phyloP scores from a whole-genome alignment of 2,888 invertebrate species.

The Nomada flava region DNA sequence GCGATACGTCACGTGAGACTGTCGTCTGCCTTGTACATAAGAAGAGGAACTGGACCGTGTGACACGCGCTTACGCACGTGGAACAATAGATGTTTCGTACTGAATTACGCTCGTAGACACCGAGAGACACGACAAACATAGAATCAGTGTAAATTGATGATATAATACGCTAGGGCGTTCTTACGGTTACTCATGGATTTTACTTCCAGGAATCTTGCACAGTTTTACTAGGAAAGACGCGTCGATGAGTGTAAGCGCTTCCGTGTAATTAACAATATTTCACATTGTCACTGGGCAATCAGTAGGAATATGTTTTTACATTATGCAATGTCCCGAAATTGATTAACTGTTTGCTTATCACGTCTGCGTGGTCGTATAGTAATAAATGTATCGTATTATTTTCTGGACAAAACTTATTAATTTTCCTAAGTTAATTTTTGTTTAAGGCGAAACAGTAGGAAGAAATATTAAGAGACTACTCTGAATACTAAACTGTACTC shows the following conservation, averaged over 20 bases:
- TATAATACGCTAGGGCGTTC: neutral
- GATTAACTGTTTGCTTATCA: neutral
- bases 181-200: neutral
- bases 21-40: constrained; percentile 71
- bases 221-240: neutral
- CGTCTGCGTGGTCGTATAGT: no score
- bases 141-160: neutral
- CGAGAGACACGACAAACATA: neutral
- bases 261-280: neutral
- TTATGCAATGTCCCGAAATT: neutral
- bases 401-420: no score
- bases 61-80: constrained; percentile 67
- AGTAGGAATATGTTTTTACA: neutral
- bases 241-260: neutral
- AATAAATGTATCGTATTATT: no score
- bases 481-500: no score
- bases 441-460: no score
- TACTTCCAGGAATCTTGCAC: neutral
- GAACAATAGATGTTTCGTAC: constrained; percentile 62
- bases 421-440: no score
- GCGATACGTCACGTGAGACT: constrained; percentile 71
- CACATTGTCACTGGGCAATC: neutral
- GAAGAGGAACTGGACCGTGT: constrained; percentile 74
- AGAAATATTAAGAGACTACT: no score
- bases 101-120: constrained; percentile 34